Base-by-base conservation (phyloP, 2,888 invertebrate species). In the Xanthia togata region DNA sequence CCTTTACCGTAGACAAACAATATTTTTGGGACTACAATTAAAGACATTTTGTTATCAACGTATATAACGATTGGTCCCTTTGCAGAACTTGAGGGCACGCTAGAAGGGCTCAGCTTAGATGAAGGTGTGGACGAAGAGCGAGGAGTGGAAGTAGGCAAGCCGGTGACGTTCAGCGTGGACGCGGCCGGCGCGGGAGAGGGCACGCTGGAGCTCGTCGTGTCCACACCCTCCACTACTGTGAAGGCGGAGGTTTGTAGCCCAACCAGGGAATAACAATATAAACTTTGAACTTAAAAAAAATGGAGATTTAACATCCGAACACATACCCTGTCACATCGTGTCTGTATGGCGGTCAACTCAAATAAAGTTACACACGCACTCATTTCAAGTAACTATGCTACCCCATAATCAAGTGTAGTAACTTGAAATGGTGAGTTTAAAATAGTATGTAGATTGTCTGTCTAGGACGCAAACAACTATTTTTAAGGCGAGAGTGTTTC, bases 161-260 rank as follows among this genome's bases (percentile, higher is more conserved):
- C 99, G 0, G 98, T 99, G 0, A 99, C 99, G 0, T 99, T 99
- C 93, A 98, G 98, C 87, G 99, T 99, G 55, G 99, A 99, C 95
- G 99, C 99, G 1, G 98, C 99, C 0, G 98, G 99, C 90, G 99
- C 99, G 4, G 99, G 99, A 0, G 99, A 99, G 93, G 99, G 99
- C 2, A 99, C 99, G 0, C 95, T 99, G 6, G 99, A 99, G 91
- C 96, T 99, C 26, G 99, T 99, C 0, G 99, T 99, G 1, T 99
- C 99, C 68, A 99, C 99, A 0, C 98, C 98, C 31, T 98, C 98
- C 72, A 97, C 96, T 41, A 99, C 99, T 4, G 98, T 99, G 4
- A 98, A 99, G 93, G 98, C 98, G 3, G 98, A 98, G 96, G 98
- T 98, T 67, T 70, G 84, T 78, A 23, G 8, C 26, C 6, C 50